Evolutionary conservation across 2,113 vertebrate species (phyloP).

Genomic region (Syngnathus floridae): DNA sequence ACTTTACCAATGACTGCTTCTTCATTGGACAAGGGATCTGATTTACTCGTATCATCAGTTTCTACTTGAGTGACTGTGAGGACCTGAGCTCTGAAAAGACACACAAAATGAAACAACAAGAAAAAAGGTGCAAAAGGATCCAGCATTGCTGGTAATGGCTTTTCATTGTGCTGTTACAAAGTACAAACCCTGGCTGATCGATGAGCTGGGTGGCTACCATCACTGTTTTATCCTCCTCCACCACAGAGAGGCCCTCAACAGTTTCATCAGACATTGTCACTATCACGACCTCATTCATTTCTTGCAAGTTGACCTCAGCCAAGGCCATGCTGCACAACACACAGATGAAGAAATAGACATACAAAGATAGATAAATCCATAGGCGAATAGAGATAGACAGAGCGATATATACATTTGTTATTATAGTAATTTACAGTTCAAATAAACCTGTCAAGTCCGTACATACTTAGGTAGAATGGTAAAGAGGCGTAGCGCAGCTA

Average conservation of each 20-base stretch:
- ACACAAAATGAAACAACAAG: background rate
- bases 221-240: conserved; percentile 82
- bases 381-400: background rate
- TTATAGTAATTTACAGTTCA: too few species aligned
- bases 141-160: too few species aligned
- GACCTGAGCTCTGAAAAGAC: conserved; percentile 41
- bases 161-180: conserved; percentile 38
- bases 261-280: conserved; percentile 80
- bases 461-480: too few species aligned
- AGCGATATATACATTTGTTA: background rate
- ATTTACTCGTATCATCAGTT: conserved; percentile 21
- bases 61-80: conserved; percentile 34
- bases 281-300: conserved; percentile 90
- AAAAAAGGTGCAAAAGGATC: background rate
- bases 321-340: conserved; percentile 71
- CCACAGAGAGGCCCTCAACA: conserved; percentile 61
- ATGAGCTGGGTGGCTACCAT: conserved; percentile 79
- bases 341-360: background rate
- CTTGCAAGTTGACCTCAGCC: conserved; percentile 79
- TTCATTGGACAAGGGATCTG: conserved; percentile 39
- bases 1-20: conserved; percentile 58
- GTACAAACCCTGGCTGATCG: conserved; percentile 70
- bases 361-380: background rate
- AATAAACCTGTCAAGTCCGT: too few species aligned
- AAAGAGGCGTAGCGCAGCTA: background rate